These are phyloP conservation scores for Montifringilla adamsi DNA, from an alignment of 2,113 vertebrate genomes.

Conservation along the genomic window DNA sequence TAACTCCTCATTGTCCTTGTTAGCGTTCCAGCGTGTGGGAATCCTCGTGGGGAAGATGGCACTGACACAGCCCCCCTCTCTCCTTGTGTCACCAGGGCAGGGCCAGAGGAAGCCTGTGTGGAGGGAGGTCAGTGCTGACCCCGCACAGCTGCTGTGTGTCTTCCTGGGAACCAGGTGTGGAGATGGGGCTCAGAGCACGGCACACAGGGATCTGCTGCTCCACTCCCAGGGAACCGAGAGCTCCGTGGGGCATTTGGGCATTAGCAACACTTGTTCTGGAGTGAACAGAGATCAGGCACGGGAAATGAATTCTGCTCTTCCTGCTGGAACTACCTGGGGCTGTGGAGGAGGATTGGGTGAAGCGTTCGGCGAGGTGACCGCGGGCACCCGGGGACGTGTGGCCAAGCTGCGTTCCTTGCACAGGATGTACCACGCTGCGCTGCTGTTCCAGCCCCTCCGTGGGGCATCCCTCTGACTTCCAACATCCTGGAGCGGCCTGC, in stretches of 20 bases:
- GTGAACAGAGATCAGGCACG: background rate
- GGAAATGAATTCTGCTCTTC: background rate
- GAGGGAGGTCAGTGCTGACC: background rate
- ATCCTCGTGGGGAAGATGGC: background rate
- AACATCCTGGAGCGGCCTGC: background rate
- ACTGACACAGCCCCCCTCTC: background rate
- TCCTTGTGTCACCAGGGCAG: background rate
- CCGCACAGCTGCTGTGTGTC: background rate
- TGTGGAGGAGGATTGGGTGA: background rate
- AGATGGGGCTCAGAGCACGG: background rate
- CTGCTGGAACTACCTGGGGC: slow-evolving; percentile 2
- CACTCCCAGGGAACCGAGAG: background rate
- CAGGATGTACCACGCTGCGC: background rate
- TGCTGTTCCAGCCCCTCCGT: background rate
- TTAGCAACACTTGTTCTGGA: slow-evolving; percentile 15
- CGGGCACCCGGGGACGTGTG: background rate
- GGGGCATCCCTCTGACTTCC: background rate
- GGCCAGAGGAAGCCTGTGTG: background rate
- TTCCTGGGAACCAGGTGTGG: background rate
- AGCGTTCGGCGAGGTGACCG: background rate
- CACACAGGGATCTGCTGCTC: background rate
- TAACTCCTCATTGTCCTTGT: slow-evolving; percentile 16
- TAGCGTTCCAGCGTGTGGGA: slow-evolving; percentile 29
- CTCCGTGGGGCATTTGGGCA: background rate
- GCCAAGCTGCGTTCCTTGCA: background rate